phyloP scores from a whole-genome alignment of 1,140 invertebrate genomes.

The Ridgeia piscesae region DNA sequence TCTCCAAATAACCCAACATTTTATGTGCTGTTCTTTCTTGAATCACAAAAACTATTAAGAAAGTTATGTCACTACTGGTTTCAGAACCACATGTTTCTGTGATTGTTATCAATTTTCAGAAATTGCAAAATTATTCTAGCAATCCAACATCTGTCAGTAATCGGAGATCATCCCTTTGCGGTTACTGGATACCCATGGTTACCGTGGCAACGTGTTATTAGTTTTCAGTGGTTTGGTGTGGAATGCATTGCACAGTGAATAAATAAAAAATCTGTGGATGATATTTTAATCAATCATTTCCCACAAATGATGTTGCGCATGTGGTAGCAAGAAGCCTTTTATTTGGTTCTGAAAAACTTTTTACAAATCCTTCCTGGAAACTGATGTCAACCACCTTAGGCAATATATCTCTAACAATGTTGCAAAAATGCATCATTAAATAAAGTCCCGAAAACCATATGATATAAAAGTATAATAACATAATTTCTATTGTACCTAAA shows the following conservation, averaged over 20 bases:
- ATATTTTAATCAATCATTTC: background rate
- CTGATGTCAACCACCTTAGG: background rate
- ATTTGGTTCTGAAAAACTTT: background rate
- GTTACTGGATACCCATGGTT: background rate
- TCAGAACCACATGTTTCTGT: background rate
- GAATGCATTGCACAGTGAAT: background rate
- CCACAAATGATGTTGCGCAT: background rate
- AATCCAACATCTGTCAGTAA: background rate
- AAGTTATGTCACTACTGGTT: background rate
- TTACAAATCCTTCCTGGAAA: background rate
- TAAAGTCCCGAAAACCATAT: too few species aligned
- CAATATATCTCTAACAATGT: background rate
- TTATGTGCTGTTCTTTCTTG: background rate
- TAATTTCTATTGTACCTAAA: too few species aligned
- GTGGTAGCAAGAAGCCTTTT: background rate
- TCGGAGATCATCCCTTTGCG: background rate
- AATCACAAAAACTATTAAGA: background rate
- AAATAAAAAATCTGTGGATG: background rate
- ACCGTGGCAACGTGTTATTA: background rate
- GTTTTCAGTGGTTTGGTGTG: background rate
- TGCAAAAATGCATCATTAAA: background rate
- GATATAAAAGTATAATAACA: too few species aligned
- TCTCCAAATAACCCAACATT: background rate
- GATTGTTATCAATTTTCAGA: background rate
- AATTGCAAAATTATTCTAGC: background rate